Percentiles rank a stretch among this genome's conserved stretches.
These are phyloP conservation scores for Drosophila ambigua DNA, from an alignment of 1,140 invertebrate species.

Conservation along the genomic window DNA sequence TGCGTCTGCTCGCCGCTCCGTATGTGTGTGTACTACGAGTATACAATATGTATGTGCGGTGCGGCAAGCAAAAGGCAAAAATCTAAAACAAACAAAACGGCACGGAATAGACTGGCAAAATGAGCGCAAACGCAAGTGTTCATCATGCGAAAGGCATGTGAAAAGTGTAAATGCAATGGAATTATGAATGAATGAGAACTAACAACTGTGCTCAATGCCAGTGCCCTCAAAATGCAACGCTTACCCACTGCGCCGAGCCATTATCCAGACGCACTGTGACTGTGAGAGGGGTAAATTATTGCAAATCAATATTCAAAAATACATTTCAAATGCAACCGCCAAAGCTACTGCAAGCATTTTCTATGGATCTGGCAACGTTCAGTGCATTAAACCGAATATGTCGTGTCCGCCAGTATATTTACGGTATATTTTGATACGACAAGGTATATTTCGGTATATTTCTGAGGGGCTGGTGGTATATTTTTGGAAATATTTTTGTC, in stretches of 20 bases:
- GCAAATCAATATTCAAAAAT: too few relatives aligned
- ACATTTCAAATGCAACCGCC: too few relatives aligned
- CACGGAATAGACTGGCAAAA: conserved; percentile 12
- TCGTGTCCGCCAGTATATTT: too few relatives aligned
- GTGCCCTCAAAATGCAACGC: not conserved
- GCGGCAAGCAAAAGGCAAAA: conserved; percentile 45
- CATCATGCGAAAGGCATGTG: conserved; percentile 31
- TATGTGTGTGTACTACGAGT: conserved; percentile 57
- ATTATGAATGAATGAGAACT: conserved; percentile 25
- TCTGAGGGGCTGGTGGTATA: too few relatives aligned
- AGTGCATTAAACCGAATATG: too few relatives aligned
- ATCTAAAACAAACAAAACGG: conserved; percentile 19
- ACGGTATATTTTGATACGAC: too few relatives aligned
- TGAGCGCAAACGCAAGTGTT: conserved; percentile 34
- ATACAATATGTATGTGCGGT: not conserved
- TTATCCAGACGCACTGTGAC: too few relatives aligned
- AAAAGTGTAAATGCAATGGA: conserved; percentile 11
- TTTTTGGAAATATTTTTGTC: too few relatives aligned
- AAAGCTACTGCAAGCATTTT: too few relatives aligned
- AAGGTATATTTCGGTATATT: too few relatives aligned
- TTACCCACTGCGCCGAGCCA: not conserved
- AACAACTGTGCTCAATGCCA: conserved; percentile 4
- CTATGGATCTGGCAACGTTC: too few relatives aligned
- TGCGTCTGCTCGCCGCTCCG: conserved; percentile 67
- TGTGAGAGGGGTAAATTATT: too few relatives aligned